Evolutionary conservation across 2,797 vertebrate species (phyloP).

Genomic region (Sebastes jordani): DNA sequence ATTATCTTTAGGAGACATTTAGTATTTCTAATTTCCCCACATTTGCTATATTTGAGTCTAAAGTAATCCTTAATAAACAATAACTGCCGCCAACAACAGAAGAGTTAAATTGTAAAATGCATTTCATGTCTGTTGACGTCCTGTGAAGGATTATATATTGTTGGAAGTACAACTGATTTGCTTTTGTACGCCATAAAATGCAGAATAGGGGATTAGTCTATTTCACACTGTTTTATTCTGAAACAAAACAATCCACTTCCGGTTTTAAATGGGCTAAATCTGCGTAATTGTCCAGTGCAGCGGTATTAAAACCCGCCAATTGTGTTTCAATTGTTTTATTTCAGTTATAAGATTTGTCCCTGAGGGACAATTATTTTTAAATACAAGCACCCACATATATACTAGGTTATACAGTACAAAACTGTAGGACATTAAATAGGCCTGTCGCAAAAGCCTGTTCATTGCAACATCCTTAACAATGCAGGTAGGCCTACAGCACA

Average conservation of each 20-base stretch:
- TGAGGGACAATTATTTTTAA: neutral
- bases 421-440: neutral
- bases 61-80: neutral
- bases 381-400: neutral
- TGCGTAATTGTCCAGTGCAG: neutral
- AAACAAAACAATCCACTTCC: slow-evolving; percentile 1
- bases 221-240: slow-evolving; percentile 26
- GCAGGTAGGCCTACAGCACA: neutral
- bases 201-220: neutral
- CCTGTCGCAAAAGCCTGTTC: neutral
- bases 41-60: neutral
- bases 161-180: neutral
- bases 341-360: neutral
- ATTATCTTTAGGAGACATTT: neutral
- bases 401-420: neutral
- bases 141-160: neutral
- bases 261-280: neutral
- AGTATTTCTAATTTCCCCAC: neutral
- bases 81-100: neutral
- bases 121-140: neutral
- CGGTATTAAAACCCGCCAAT: slow-evolving; percentile 1
- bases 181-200: neutral
- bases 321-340: neutral
- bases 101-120: neutral
- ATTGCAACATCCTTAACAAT: neutral